Conservation (phyloP, 2,888 invertebrate genomes). For the Parnassius mnemosyne region DNA sequence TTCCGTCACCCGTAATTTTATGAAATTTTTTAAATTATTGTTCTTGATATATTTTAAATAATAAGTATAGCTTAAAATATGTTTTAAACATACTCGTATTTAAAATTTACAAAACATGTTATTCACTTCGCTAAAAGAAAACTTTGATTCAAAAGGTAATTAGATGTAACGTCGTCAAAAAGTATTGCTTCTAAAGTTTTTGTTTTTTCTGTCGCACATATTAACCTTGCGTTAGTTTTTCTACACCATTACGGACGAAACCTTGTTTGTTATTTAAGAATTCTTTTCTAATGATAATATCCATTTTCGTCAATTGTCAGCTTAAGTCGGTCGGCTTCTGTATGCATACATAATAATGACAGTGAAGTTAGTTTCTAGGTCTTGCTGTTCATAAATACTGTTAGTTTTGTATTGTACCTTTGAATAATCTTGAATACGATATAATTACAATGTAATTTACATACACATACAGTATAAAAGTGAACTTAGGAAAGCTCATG, state of each 20-base stretch:
- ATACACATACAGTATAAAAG: too few species aligned
- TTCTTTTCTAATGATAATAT: conserved; percentile 24
- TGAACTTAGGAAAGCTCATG: too few species aligned
- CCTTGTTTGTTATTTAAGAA: conserved; percentile 16
- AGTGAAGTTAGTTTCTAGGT: neutral
- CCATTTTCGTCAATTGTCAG: conserved; percentile 22
- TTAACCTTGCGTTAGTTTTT: conserved; percentile 6
- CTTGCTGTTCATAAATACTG: too few species aligned
- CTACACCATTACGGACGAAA: conserved; percentile 14
- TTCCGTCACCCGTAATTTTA: too few species aligned
- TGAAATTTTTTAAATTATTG: too few species aligned
- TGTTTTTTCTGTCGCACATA: conserved; percentile 5
- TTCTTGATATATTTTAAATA: too few species aligned
- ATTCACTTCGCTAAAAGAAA: conserved; percentile 9
- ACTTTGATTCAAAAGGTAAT: conserved; percentile 7
- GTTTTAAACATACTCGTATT: too few species aligned
- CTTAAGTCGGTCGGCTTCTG: conserved; percentile 19
- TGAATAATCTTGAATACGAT: too few species aligned
- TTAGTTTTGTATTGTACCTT: too few species aligned
- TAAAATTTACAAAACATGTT: conserved; percentile 8
- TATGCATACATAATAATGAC: neutral
- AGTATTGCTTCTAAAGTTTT: conserved; percentile 3
- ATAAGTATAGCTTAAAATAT: too few species aligned
- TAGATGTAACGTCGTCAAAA: conserved; percentile 8
- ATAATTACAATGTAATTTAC: too few species aligned